These are phyloP conservation scores for Gambusia yucatana DNA, from an alignment of 2,797 vertebrate species.

Conservation along the genomic window DNA sequence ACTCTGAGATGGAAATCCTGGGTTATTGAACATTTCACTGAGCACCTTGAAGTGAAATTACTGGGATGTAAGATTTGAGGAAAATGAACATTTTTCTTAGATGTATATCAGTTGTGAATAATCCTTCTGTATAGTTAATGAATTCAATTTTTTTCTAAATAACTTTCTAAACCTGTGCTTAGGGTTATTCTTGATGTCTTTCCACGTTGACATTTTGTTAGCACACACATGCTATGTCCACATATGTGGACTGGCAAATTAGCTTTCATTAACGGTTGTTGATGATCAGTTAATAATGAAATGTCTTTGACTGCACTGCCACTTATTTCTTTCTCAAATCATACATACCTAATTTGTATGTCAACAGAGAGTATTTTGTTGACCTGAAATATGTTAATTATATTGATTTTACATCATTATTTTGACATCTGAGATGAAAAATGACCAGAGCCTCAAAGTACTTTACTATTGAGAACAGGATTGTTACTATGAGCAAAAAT, in stretches of 20 bases:
- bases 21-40: background rate
- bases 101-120: no score
- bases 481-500: background rate
- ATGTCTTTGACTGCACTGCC: background rate
- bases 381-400: background rate
- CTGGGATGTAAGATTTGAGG: background rate
- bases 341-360: background rate
- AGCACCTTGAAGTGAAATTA: background rate
- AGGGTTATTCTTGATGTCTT: background rate
- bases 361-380: background rate
- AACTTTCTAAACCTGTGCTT: background rate
- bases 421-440: background rate
- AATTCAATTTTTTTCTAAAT: background rate
- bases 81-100: background rate
- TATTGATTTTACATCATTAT: background rate
- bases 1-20: background rate
- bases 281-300: background rate
- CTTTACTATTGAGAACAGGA: background rate
- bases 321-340: background rate
- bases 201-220: background rate
- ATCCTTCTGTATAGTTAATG: background rate
- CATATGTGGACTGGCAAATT: background rate
- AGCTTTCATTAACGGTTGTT: background rate
- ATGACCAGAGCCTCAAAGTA: background rate
- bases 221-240: no score